Evolutionary conservation across 1,140 invertebrate genomes (phyloP).

Genomic region (Microplitis mediator): DNA sequence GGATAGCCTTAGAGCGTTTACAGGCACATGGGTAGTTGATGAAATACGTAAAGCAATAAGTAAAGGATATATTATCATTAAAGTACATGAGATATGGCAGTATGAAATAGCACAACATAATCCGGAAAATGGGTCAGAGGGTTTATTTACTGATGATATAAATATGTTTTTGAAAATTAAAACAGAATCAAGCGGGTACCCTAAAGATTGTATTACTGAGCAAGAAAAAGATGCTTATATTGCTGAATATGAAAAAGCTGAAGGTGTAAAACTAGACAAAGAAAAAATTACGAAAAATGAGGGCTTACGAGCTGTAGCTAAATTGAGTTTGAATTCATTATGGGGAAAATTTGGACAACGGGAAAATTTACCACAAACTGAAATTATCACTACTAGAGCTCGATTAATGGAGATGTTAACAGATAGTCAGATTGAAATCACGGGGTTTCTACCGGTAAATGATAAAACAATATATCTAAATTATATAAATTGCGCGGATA

Average conservation of each 20-base stretch:
- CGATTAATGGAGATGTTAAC: no score
- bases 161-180: constrained; percentile 49
- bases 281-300: constrained; percentile 49
- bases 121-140: constrained; percentile 13
- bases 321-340: no score
- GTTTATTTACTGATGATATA: constrained; percentile 42
- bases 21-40: constrained; percentile 51
- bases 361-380: no score
- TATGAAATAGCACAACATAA: constrained; percentile 34
- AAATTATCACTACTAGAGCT: no score
- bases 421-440: constrained; percentile 34
- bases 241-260: constrained; percentile 41
- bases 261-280: constrained; percentile 51
- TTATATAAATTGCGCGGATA: constrained; percentile 33
- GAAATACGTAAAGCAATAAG: constrained; percentile 51
- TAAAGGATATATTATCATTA: constrained; percentile 47
- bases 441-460: constrained; percentile 30
- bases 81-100: constrained; percentile 28
- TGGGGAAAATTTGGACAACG: no score
- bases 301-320: no score
- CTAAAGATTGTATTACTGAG: constrained; percentile 33
- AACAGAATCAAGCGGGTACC: constrained; percentile 43
- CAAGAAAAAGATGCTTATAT: constrained; percentile 44
- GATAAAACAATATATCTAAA: constrained; percentile 16
- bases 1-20: constrained; percentile 36